A percentile compares a stretch with the other conserved stretches of the same genome.
Evolutionary conservation across 2,797 vertebrate genomes (phyloP).

Genomic region (Sebastes hubbsi): DNA sequence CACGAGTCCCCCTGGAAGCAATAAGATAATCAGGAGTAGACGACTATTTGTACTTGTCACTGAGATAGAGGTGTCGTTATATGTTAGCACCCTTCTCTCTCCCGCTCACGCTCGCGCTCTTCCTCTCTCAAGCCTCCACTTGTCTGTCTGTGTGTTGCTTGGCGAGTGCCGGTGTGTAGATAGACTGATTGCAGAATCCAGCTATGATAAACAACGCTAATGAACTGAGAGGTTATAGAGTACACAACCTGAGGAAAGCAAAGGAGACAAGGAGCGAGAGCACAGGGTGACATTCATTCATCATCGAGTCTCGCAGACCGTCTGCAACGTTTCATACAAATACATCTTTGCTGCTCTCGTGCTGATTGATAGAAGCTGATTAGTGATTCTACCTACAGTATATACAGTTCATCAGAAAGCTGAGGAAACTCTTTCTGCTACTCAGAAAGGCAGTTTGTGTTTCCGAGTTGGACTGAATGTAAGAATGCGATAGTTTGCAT

Average conservation of each 20-base stretch:
- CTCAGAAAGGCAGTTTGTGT: background rate
- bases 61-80: slow-evolving; percentile 23
- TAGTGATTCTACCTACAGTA: background rate
- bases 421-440: background rate
- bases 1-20: background rate
- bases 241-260: slow-evolving; percentile 49
- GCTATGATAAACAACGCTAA: slow-evolving; percentile 79
- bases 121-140: slow-evolving; percentile 67
- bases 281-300: slow-evolving; percentile 19
- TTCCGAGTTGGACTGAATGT: background rate
- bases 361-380: background rate
- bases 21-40: slow-evolving; percentile 4
- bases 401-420: background rate
- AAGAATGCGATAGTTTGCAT: background rate
- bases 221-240: slow-evolving; percentile 77
- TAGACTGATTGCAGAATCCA: slow-evolving; percentile 77
- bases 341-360: background rate
- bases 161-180: slow-evolving; percentile 73
- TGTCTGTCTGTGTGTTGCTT: slow-evolving; percentile 73
- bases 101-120: slow-evolving; percentile 6
- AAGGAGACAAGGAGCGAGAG: slow-evolving; percentile 18
- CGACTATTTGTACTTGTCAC: slow-evolving; percentile 15
- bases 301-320: background rate
- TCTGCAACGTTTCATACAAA: slow-evolving; percentile 6
- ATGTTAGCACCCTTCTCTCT: slow-evolving; percentile 2